Evolutionary conservation across 2,113 vertebrate species (phyloP).

Genomic region (Ictidomys tridecemlineatus): DNA sequence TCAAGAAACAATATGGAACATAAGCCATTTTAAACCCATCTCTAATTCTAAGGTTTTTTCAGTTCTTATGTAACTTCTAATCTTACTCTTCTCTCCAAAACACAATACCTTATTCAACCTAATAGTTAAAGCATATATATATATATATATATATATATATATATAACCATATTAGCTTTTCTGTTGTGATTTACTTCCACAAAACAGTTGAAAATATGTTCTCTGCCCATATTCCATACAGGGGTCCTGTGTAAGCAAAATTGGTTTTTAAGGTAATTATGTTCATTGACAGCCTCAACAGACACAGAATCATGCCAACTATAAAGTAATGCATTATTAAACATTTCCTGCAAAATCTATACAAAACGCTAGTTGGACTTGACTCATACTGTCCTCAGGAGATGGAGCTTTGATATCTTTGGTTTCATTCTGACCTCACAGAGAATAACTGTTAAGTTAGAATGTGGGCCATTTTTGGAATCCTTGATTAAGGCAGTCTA

Average conservation of each 20-base stretch:
- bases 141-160: too few relatives aligned
- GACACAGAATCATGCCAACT: not conserved
- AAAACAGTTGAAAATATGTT: not conserved
- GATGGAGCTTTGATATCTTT: conserved; percentile 56
- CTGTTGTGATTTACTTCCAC: not conserved
- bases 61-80: not conserved
- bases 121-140: not conserved
- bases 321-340: conserved; percentile 70
- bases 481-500: conserved; percentile 56
- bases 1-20: not conserved
- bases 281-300: conserved; percentile 28
- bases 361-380: not conserved
- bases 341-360: conserved; percentile 40
- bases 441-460: conserved; percentile 51
- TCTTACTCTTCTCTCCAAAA: not conserved
- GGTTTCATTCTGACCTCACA: conserved; percentile 56
- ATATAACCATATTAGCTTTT: not conserved
- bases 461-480: conserved; percentile 62
- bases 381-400: conserved; percentile 18
- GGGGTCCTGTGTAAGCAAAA: conserved; percentile 21
- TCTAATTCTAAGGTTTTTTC: not conserved
- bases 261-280: conserved; percentile 62
- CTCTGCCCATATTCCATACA: not conserved
- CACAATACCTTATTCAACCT: not conserved
- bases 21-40: not conserved